A percentile compares a stretch with the other conserved stretches of the same genome.
These are phyloP conservation scores for Eulemur mongoz DNA, from an alignment of 2,797 vertebrate genomes.

Conservation along the genomic window DNA sequence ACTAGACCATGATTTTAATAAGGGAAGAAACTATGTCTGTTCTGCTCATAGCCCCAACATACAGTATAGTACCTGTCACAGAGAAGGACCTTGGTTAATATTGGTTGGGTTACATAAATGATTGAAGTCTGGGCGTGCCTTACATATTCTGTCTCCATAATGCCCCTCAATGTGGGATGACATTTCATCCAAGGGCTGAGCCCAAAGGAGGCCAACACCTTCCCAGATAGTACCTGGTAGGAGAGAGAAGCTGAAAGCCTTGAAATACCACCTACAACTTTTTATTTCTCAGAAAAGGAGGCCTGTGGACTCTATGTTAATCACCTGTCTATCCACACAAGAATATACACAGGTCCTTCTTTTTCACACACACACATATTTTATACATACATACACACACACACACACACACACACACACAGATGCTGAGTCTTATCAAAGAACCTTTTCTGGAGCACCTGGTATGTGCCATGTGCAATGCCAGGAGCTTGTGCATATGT, in stretches of 20 bases:
- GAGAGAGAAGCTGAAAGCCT: conserved; percentile 39
- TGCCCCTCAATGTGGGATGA: neutral
- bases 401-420: no score
- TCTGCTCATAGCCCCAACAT: neutral
- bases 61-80: neutral
- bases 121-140: neutral
- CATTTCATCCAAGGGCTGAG: conserved; percentile 1
- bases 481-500: neutral
- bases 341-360: neutral
- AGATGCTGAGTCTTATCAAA: neutral
- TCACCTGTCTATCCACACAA: neutral
- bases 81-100: neutral
- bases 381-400: no score
- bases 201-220: neutral
- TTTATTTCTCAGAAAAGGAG: neutral
- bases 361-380: neutral
- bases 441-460: neutral
- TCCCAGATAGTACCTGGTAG: neutral
- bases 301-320: neutral
- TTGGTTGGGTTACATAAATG: neutral
- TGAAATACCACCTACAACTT: neutral
- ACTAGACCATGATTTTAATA: neutral
- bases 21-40: neutral
- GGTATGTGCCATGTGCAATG: neutral
- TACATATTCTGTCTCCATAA: neutral